phyloP scores from a whole-genome alignment of 1,140 invertebrate genomes.

The Conopomorpha cramerella region DNA sequence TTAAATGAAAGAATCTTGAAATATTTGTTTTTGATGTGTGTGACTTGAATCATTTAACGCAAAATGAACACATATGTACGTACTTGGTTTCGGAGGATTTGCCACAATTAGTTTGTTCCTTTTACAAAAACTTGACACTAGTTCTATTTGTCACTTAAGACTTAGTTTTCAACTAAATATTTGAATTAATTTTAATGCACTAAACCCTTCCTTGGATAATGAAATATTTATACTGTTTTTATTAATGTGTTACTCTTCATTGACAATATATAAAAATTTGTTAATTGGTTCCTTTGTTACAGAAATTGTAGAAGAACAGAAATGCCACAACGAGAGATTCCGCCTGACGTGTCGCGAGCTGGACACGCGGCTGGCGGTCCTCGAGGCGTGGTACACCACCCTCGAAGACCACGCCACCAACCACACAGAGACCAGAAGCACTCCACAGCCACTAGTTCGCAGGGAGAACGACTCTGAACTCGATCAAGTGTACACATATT shows the following conservation, averaged over 20 bases:
- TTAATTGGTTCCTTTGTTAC: constrained; percentile 38
- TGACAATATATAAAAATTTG: neutral
- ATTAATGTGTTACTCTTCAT: neutral
- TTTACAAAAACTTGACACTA: too few species aligned
- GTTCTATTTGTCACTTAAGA: too few species aligned
- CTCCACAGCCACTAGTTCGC: constrained; percentile 15
- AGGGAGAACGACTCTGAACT: constrained; percentile 43
- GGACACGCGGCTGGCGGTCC: constrained; percentile 54
- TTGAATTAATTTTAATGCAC: too few species aligned
- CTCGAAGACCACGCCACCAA: constrained; percentile 19
- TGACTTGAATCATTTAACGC: too few species aligned
- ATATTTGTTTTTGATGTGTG: too few species aligned
- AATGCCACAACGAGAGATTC: constrained; percentile 51
- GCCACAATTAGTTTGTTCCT: too few species aligned
- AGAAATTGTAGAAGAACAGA: constrained; percentile 61
- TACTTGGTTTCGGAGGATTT: too few species aligned
- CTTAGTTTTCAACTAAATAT: too few species aligned
- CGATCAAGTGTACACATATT: constrained; percentile 33
- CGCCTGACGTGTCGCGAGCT: constrained; percentile 54
- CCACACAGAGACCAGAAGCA: constrained; percentile 18
- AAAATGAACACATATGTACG: too few species aligned
- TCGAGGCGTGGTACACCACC: constrained; percentile 57
- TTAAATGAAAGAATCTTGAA: too few species aligned
- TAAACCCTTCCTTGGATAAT: too few species aligned
- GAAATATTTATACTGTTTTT: too few species aligned